These are phyloP conservation scores for Corydoras maculifer DNA, from an alignment of 2,113 vertebrate species.

Conservation along the genomic window DNA sequence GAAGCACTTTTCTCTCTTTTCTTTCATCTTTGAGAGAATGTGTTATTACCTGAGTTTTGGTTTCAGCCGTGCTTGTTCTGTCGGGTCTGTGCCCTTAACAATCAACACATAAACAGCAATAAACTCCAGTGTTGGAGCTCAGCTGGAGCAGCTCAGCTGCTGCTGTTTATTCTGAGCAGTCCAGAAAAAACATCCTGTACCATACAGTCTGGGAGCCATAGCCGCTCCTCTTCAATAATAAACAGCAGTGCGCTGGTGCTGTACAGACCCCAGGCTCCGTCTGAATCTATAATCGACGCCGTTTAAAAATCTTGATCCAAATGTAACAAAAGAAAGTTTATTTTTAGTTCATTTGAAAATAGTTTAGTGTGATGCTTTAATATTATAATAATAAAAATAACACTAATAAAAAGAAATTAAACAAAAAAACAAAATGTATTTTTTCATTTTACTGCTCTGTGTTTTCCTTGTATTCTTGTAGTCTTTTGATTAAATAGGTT, in stretches of 20 bases:
- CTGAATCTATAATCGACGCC: constrained; percentile 40
- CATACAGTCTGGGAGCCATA: constrained; percentile 60
- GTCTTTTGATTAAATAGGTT: too few relatives aligned
- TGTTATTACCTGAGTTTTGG: constrained; percentile 62
- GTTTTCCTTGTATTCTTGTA: too few relatives aligned
- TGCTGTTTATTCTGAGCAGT: constrained; percentile 72
- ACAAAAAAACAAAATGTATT: too few relatives aligned
- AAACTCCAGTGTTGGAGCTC: constrained; percentile 61
- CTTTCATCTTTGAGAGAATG: constrained; percentile 53
- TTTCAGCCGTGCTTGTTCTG: constrained; percentile 60
- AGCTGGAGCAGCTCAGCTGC: constrained; percentile 74
- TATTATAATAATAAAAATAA: too few relatives aligned
- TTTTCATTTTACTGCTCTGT: too few relatives aligned
- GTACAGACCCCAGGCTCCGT: constrained; percentile 61
- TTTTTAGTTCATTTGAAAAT: too few relatives aligned
- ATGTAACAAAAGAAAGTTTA: neutral
- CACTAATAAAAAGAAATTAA: too few relatives aligned
- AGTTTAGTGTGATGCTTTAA: too few relatives aligned
- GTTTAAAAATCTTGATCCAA: constrained; percentile 9
- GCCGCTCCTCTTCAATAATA: constrained; percentile 68
- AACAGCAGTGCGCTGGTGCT: constrained; percentile 60
- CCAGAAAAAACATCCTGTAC: constrained; percentile 75
- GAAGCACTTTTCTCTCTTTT: constrained; percentile 21
- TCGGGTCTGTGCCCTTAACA: constrained; percentile 57
- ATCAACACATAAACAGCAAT: constrained; percentile 46